A percentile compares a stretch with the other conserved stretches of the same genome.
Evolutionary conservation across 2,113 vertebrate genomes (phyloP).

Genomic region (Phrynosoma blainvillii): DNA sequence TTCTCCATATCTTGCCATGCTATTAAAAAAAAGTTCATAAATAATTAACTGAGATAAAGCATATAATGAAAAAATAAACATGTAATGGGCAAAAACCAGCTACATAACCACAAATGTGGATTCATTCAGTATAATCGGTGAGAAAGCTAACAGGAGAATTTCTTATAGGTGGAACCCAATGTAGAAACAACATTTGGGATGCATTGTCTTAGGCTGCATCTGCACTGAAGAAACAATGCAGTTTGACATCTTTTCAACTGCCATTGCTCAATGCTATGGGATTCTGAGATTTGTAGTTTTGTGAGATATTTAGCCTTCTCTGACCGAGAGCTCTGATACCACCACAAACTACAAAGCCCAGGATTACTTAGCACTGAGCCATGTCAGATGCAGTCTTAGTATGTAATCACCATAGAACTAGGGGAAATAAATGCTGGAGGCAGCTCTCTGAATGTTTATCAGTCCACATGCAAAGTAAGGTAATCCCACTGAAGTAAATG

Average conservation of each 20-base stretch:
- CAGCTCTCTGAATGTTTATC: not conserved
- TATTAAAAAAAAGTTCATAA: constrained; percentile 45
- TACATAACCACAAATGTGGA: constrained; percentile 41
- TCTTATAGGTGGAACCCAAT: constrained; percentile 35
- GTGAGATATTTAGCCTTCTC: no score
- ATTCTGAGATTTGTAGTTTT: no score
- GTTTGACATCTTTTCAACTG: no score
- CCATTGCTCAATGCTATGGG: no score
- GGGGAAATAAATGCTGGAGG: not conserved
- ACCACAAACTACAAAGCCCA: no score
- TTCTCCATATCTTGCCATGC: constrained; percentile 20
- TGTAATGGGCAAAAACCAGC: constrained; percentile 53
- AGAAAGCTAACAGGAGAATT: constrained; percentile 43
- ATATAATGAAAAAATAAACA: not conserved
- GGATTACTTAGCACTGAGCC: no score
- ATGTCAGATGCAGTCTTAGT: not conserved
- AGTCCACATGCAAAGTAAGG: not conserved
- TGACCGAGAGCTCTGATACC: no score
- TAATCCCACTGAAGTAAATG: not conserved
- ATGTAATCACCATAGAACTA: constrained; percentile 27
- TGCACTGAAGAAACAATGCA: no score
- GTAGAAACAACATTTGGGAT: constrained; percentile 32
- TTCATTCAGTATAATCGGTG: constrained; percentile 36
- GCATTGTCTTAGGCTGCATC: not conserved
- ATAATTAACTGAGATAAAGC: not conserved